A percentile compares a stretch with the other conserved stretches of the same genome.
These are phyloP conservation scores for Seira ritae DNA, from an alignment of 2,888 invertebrate genomes.

Conservation along the genomic window DNA sequence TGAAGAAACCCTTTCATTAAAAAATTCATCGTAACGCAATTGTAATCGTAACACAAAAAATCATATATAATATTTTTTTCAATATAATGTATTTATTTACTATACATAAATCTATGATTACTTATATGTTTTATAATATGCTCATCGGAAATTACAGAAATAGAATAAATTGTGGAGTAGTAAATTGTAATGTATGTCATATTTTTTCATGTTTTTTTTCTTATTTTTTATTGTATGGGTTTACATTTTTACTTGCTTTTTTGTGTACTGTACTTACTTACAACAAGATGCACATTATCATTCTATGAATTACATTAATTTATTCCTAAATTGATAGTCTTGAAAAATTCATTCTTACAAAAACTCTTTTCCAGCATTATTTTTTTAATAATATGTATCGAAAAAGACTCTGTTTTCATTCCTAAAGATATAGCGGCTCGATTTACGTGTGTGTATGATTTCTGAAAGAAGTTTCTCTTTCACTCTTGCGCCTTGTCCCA, in stretches of 20 bases:
- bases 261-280: no score
- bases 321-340: constrained; percentile 51
- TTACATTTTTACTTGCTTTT: constrained; percentile 15
- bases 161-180: constrained; percentile 17
- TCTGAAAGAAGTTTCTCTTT: neutral
- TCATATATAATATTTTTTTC: constrained; percentile 12
- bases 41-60: constrained; percentile 35
- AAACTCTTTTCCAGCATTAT: constrained; percentile 62
- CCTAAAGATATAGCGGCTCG: neutral
- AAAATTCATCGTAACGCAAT: no score
- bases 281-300: no score
- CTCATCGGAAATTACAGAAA: neutral
- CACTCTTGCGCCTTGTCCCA: no score
- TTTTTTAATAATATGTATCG: no score
- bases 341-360: constrained; percentile 62
- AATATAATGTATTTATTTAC: constrained; percentile 40
- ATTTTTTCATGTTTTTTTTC: constrained; percentile 16
- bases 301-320: no score
- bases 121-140: constrained; percentile 26
- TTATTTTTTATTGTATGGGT: neutral
- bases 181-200: constrained; percentile 17
- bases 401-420: constrained; percentile 11
- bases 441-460: neutral
- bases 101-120: constrained; percentile 31
- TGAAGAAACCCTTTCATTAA: constrained; percentile 48